Percentiles rank a stretch among this genome's conserved stretches.
Conservation (phyloP, 2,888 invertebrate genomes). For the Caenorhabditis becei region DNA sequence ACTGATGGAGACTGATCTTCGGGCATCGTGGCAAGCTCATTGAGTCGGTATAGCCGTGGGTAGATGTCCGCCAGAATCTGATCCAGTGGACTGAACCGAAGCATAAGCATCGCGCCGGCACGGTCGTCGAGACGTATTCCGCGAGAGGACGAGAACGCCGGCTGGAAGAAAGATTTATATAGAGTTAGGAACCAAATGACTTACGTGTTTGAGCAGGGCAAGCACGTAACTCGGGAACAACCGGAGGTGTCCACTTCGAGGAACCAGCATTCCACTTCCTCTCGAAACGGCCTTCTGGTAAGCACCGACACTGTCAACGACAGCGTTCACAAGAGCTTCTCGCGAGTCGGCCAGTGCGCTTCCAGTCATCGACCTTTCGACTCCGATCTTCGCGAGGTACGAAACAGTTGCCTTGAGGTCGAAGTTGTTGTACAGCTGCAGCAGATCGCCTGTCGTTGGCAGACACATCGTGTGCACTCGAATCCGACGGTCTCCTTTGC, state of each 20-base stretch:
- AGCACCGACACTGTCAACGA: slow-evolving; percentile 89
- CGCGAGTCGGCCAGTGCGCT: slow-evolving; percentile 89
- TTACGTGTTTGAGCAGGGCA: slow-evolving; percentile 88
- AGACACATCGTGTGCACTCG: slow-evolving; percentile 97
- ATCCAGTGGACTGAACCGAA: slow-evolving; percentile 91
- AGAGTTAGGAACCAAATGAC: slow-evolving; percentile 21
- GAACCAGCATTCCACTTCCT: slow-evolving; percentile 86
- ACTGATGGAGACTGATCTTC: slow-evolving; percentile 84
- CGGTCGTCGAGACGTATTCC: slow-evolving; percentile 94
- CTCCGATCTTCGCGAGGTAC: slow-evolving; percentile 96
- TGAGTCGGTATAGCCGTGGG: slow-evolving; percentile 93
- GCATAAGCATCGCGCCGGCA: slow-evolving; percentile 92
- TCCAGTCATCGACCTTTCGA: slow-evolving; percentile 91
- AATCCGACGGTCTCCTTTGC: slow-evolving; percentile 95
- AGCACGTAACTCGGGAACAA: slow-evolving; percentile 92
- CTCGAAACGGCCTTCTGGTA: slow-evolving; percentile 71
- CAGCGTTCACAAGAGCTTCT: slow-evolving; percentile 96
- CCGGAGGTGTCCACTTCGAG: slow-evolving; percentile 87
- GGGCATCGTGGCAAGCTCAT: slow-evolving; percentile 82
- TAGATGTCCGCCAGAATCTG: slow-evolving; percentile 91
- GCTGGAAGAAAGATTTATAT: slow-evolving; percentile 85
- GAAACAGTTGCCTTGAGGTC: slow-evolving; percentile 92
- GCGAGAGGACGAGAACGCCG: slow-evolving; percentile 89
- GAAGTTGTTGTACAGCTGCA: slow-evolving; percentile 91
- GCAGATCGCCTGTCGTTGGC: slow-evolving; percentile 90